Evolutionary conservation across 2,797 vertebrate species (phyloP), one percentile per base, ranked within the genome.

Genomic region (Diplodus puntazzo): DNA sequence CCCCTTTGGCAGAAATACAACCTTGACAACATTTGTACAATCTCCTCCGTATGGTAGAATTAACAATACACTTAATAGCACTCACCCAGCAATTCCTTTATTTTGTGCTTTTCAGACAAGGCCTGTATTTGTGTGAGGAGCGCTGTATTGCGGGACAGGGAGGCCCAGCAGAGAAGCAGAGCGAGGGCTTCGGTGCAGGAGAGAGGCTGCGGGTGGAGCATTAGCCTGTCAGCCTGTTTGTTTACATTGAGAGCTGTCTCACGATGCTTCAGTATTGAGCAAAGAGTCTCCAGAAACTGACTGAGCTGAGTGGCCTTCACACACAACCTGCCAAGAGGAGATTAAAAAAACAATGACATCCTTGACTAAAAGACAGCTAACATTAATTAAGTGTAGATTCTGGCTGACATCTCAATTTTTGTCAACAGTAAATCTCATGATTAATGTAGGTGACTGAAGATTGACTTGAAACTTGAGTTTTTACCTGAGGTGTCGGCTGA

Each of bases 81-180:
- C 97, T 97, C 91, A 99, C 98, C 96, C 52, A 95, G 87, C 52
- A 98, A 67, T 39, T 97, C 96, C 86, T 92, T 96, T 70, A 95
- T 66, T 67, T 85, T 93, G 88, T 94, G 90, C 60, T 94, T 95
- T 65, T 96, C 93, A 63, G 91, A 88, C 53, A 96, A 21, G 1
- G 80, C 52, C 61, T 94, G 96, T 82, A 99, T 75, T 27, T 92
- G 93, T 43, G 92, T 77, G 3, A 96, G 95, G 17, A 98, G 94
- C 0, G 80, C 34, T 9, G 63, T 30, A 68, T 96, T 93, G 39
- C 66, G 92, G 57, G 91, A 85, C 0, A 96, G 30, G 9, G 95
- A 71, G 71, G 96, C 96, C 98, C 97, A 99, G 84, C 95, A 95
- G 12, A 95, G 93, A 63, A 99, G 94, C 81, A 98, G 93, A 16